Conservation (phyloP, 1,140 invertebrate species). For the Cecropterus lyciades region DNA sequence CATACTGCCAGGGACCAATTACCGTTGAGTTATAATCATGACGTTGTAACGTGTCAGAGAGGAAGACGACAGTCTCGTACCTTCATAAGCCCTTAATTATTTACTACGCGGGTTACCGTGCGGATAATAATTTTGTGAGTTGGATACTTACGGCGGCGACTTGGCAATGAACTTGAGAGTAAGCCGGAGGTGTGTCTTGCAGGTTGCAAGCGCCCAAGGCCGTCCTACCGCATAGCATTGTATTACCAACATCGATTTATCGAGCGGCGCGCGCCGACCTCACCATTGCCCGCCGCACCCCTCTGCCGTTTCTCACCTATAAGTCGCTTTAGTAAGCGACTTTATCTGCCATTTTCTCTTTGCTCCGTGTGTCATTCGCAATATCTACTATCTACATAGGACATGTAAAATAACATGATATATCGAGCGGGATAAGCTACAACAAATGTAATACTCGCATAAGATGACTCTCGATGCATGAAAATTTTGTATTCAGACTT, state of each 20-base stretch:
- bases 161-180: slow-evolving; percentile 79
- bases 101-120: slow-evolving; percentile 9
- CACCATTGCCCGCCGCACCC: slow-evolving; percentile 44
- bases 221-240: slow-evolving; percentile 71
- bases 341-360: slow-evolving; percentile 56
- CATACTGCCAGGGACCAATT: slow-evolving; percentile 22
- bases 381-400: slow-evolving; percentile 5
- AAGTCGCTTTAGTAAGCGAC: slow-evolving; percentile 42
- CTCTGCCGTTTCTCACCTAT: slow-evolving; percentile 46
- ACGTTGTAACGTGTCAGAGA: slow-evolving; percentile 10
- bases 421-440: background rate
- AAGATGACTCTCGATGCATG: too few species aligned
- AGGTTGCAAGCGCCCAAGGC: slow-evolving; percentile 75
- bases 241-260: slow-evolving; percentile 80
- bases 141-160: slow-evolving; percentile 49
- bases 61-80: background rate
- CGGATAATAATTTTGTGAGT: slow-evolving; percentile 47
- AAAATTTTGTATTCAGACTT: too few species aligned
- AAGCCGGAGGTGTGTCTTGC: slow-evolving; percentile 76
- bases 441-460: too few species aligned
- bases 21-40: slow-evolving; percentile 29
- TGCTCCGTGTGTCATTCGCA: slow-evolving; percentile 22
- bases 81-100: slow-evolving; percentile 6
- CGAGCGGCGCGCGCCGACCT: slow-evolving; percentile 76
- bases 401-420: background rate